A percentile compares a stretch with the other conserved stretches of the same genome.
Evolutionary conservation across 2,113 vertebrate species (phyloP).

Genomic region (Perca fluviatilis): DNA sequence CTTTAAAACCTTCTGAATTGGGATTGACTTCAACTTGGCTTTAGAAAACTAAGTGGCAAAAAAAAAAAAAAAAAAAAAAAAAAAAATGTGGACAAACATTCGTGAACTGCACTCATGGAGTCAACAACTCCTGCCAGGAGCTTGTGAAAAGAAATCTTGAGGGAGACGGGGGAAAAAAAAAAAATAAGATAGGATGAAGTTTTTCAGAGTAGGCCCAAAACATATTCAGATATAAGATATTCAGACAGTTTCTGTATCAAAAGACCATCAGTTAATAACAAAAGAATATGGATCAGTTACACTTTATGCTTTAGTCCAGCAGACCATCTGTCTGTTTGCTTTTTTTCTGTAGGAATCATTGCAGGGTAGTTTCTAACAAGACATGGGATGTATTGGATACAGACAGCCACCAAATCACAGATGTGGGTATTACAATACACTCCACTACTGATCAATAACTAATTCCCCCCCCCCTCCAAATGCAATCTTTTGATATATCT

Average conservation of each 20-base stretch:
- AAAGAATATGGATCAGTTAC: constrained; percentile 27
- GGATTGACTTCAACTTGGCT: constrained; percentile 22
- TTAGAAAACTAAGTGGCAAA: constrained; percentile 13
- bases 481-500: constrained; percentile 32
- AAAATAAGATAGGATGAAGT: neutral
- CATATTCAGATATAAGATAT: constrained; percentile 39
- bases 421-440: constrained; percentile 49
- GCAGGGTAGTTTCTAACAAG: constrained; percentile 41
- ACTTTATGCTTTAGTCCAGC: constrained; percentile 33
- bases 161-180: neutral
- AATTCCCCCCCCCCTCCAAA: constrained; percentile 11
- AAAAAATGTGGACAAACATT: constrained; percentile 40
- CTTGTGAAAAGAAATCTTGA: neutral
- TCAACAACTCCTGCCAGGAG: neutral
- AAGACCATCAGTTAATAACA: constrained; percentile 30
- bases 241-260: constrained; percentile 55
- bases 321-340: constrained; percentile 8
- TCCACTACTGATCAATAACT: constrained; percentile 60
- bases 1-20: constrained; percentile 33
- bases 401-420: constrained; percentile 58
- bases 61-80: neutral
- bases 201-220: constrained; percentile 34
- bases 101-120: constrained; percentile 17
- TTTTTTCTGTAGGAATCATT: constrained; percentile 31
- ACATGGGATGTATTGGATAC: constrained; percentile 45